Evolutionary conservation across 2,888 invertebrate species (phyloP), one percentile per base, ranked within the genome.

Genomic region (Anarsia innoxiella): DNA sequence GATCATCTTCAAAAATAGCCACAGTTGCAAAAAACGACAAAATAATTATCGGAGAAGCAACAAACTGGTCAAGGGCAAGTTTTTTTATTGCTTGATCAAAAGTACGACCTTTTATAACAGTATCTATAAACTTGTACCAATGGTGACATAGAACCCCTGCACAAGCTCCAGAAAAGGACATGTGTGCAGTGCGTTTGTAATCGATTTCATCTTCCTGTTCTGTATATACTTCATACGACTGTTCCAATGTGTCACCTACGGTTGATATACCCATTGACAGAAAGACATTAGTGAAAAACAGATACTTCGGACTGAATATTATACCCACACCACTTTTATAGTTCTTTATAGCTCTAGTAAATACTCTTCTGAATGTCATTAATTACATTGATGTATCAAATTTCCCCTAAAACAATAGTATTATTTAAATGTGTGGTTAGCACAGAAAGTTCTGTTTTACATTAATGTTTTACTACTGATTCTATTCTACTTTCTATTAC

Each of bases 91-190:
- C 91, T 54, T 88, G 86, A 6, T 59, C 61, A 3, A 93, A 56
- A 1, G 89, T 84, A 51, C 89, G 87, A 1, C 94, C 94, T 1
- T 93, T 90, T 23, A 94, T 71, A 45, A 86, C 73, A 53, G 76
- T 82, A 61, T 96, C 96, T 39, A 97, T 75, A 45, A 89, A 83
- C 39, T 88, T 87, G 65, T 97, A 97, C 95, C 96, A 96, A 64
- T 90, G 90, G 65, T 97, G 97, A 57, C 93, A 93, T 15, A 94
- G 79, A 5, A 93, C 68, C 13, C 96, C 96, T 3, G 94, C 89
- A 2, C 91, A 87, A 31, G 90, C 74, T 1, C 96, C 96, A 5
- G 93, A 91, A 15, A 90, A 68, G 2, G 90, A 89, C 92, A 96
- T 95, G 42, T 94, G 90, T 11, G 71, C 65, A 0, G 93, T 93